Evolutionary conservation across 2,113 vertebrate species (phyloP).

Genomic region (Lepisosteus oculatus): DNA sequence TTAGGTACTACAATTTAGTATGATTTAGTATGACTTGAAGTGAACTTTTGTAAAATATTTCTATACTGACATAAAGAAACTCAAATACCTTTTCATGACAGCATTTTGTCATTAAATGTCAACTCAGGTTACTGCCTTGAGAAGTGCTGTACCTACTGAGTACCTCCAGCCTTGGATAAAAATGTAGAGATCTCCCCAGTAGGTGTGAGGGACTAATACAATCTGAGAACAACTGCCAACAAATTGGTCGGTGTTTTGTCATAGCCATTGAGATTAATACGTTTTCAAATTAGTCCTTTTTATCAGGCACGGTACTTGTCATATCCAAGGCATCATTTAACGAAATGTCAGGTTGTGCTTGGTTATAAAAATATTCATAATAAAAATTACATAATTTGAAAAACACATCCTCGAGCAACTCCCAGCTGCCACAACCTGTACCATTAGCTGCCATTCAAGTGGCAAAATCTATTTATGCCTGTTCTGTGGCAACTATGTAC

Average conservation of each 20-base stretch:
- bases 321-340: slow-evolving; percentile 4
- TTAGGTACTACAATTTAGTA: too few relatives aligned
- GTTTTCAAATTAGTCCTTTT: slow-evolving; percentile 15
- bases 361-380: slow-evolving; percentile 11
- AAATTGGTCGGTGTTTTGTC: not conserved
- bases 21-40: too few relatives aligned
- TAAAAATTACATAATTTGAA: slow-evolving; percentile 6
- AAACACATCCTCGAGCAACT: slow-evolving; percentile 11
- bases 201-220: too few relatives aligned
- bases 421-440: slow-evolving; percentile 42
- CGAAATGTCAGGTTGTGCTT: slow-evolving; percentile 16
- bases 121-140: too few relatives aligned
- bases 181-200: too few relatives aligned
- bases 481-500: slow-evolving; percentile 30
- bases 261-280: not conserved
- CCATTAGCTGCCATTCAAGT: slow-evolving; percentile 45
- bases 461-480: slow-evolving; percentile 36
- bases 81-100: too few relatives aligned
- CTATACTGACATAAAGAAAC: too few relatives aligned
- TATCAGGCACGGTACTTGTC: slow-evolving; percentile 7
- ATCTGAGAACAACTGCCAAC: not conserved
- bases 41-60: too few relatives aligned
- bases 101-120: too few relatives aligned
- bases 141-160: too few relatives aligned
- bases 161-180: too few relatives aligned